phyloP scores from a whole-genome alignment of 2,888 invertebrate genomes.

The Macrosiphum euphorbiae region DNA sequence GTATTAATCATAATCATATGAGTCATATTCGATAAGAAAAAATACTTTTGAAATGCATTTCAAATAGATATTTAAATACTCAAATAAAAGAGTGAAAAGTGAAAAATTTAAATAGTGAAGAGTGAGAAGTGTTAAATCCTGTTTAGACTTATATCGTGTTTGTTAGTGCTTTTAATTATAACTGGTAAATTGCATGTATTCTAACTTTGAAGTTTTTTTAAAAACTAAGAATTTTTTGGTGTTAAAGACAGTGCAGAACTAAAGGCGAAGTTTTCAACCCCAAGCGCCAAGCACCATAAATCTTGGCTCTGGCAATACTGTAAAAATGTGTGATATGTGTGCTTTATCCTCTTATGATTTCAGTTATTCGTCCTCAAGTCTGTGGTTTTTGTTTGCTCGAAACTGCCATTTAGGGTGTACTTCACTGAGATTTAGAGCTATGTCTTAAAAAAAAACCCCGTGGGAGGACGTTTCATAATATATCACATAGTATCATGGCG shows the following conservation, averaged over 20 bases:
- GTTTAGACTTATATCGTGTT: no score
- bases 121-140: neutral
- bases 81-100: neutral
- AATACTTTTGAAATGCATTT: neutral
- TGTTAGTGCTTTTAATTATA: neutral
- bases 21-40: neutral
- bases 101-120: neutral
- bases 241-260: neutral
- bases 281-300: neutral
- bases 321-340: neutral
- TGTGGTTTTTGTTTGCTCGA: neutral
- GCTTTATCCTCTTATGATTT: neutral
- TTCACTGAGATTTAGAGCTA: neutral
- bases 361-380: neutral
- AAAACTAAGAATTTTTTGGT: neutral
- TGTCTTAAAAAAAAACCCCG: neutral
- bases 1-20: neutral
- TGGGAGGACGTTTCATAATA: neutral
- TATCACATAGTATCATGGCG: neutral
- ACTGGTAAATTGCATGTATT: neutral
- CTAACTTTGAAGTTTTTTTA: neutral
- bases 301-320: neutral
- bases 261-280: neutral
- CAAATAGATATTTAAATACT: neutral
- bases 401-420: neutral